Evolutionary conservation across 2,113 vertebrate genomes (phyloP).

Genomic region (Propithecus coquereli): DNA sequence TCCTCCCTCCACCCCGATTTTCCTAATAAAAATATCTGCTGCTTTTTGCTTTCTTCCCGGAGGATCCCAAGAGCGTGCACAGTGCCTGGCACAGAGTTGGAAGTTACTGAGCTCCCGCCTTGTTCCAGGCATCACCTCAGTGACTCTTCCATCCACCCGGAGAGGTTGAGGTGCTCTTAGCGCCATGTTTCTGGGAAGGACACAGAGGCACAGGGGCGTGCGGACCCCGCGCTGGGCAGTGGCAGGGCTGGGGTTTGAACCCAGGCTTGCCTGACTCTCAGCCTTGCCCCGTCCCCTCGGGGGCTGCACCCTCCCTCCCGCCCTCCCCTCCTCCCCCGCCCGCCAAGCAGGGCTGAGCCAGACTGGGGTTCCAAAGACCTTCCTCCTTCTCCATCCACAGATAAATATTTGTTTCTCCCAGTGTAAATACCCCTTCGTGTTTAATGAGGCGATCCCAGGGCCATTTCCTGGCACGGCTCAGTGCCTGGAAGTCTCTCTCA

Average conservation of each 20-base stretch:
- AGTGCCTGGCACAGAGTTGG: not conserved
- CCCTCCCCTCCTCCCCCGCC: not conserved
- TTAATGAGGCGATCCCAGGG: constrained; percentile 73
- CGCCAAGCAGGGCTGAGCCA: constrained; percentile 31
- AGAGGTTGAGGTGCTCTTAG: not conserved
- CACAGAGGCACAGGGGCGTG: no score
- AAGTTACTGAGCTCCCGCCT: not conserved
- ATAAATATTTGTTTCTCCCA: constrained; percentile 79
- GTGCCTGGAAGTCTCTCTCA: constrained; percentile 59
- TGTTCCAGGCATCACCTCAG: not conserved
- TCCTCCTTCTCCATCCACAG: constrained; percentile 63
- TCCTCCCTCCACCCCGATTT: fast-evolving
- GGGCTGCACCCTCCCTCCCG: not conserved
- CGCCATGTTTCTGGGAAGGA: not conserved
- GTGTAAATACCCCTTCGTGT: constrained; percentile 76
- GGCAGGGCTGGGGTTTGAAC: not conserved
- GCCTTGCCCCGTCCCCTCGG: not conserved
- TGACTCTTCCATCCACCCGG: not conserved
- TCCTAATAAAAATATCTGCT: not conserved
- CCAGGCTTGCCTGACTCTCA: not conserved
- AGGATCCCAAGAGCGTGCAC: not conserved
- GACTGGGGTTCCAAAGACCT: constrained; percentile 61
- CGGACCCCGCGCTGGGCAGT: not conserved
- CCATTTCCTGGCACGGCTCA: constrained; percentile 72
- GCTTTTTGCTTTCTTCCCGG: not conserved